Conservation (phyloP, 2,888 invertebrate species). For the Coronaproctus castanopsis region DNA sequence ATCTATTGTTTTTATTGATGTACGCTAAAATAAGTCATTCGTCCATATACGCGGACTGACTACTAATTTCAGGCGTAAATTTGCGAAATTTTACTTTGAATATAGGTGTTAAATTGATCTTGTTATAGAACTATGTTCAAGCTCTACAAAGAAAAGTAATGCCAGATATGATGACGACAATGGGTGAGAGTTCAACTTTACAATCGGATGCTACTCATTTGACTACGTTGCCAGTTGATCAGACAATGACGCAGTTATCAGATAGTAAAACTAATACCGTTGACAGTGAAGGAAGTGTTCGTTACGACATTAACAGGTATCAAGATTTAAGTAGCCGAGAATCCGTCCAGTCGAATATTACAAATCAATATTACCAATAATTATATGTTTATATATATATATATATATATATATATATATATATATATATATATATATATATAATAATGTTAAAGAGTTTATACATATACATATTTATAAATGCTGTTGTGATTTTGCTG, state of each 20-base stretch:
- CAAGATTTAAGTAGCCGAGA: slow-evolving; percentile 9
- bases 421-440: too few species aligned
- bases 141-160: slow-evolving; percentile 50
- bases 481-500: too few species aligned
- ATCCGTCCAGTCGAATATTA: slow-evolving; percentile 6
- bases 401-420: too few species aligned
- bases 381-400: too few species aligned
- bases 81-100: too few species aligned
- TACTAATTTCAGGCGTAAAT: too few species aligned
- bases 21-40: too few species aligned
- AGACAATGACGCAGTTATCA: slow-evolving; percentile 27
- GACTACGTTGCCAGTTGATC: slow-evolving; percentile 48
- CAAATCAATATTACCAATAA: neutral
- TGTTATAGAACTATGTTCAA: slow-evolving; percentile 52
- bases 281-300: slow-evolving; percentile 9
- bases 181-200: slow-evolving; percentile 40
- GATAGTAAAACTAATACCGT: slow-evolving; percentile 9
- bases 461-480: too few species aligned
- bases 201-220: slow-evolving; percentile 59
- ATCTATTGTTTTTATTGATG: too few species aligned
- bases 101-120: too few species aligned
- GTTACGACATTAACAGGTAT: slow-evolving; percentile 4
- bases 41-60: too few species aligned
- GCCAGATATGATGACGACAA: slow-evolving; percentile 28
- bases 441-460: too few species aligned